These are phyloP conservation scores for Charadrius vociferus DNA, from an alignment of 2,113 vertebrate species.

Conservation along the genomic window DNA sequence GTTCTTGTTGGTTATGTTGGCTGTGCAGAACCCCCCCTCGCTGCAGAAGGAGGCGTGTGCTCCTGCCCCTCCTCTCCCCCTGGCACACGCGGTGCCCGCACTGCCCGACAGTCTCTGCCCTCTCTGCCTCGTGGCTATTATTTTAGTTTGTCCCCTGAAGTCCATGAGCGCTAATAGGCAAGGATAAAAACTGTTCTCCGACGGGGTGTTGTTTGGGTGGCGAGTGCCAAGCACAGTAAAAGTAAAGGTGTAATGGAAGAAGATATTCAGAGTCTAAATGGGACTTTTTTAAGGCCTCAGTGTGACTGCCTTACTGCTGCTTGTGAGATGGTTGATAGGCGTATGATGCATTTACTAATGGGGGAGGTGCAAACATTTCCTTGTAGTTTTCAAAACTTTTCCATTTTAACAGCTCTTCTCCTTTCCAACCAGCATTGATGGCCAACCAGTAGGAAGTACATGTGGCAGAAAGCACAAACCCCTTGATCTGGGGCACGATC, in stretches of 20 bases:
- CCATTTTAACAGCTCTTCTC: background rate
- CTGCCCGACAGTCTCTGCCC: background rate
- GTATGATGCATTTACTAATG: background rate
- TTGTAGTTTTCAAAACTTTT: background rate
- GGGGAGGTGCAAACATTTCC: background rate
- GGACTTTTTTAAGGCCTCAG: background rate
- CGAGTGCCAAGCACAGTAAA: background rate
- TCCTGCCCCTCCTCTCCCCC: background rate
- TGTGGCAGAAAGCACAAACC: background rate
- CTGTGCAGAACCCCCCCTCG: background rate
- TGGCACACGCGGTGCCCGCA: background rate
- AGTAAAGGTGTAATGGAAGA: background rate
- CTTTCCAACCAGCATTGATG: accelerated
- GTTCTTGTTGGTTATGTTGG: background rate
- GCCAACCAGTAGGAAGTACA: background rate
- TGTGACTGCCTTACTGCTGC: background rate
- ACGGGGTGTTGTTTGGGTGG: background rate
- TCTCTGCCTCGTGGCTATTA: accelerated
- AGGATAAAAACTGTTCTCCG: background rate
- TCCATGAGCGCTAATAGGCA: background rate
- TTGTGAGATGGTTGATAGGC: background rate
- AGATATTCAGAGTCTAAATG: background rate
- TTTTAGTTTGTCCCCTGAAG: background rate
- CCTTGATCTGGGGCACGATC: background rate
- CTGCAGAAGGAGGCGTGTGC: background rate